phyloP scores from a whole-genome alignment of 2,888 invertebrate genomes.

The Amphipyra tragopoginis region DNA sequence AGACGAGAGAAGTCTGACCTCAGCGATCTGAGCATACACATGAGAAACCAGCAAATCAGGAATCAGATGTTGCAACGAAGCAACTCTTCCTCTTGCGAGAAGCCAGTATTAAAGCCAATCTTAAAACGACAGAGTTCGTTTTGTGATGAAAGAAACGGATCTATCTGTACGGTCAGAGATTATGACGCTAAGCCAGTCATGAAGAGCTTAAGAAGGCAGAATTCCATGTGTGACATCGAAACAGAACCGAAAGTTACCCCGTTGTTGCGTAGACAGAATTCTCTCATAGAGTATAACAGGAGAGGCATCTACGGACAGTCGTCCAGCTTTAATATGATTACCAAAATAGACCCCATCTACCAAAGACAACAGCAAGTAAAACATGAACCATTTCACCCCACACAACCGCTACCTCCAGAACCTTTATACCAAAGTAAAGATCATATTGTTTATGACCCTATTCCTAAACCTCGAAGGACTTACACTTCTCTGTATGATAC shows the following conservation, averaged over 20 bases:
- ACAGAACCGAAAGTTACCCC: conserved; percentile 90
- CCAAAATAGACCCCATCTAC: conserved; percentile 89
- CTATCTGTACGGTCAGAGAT: conserved; percentile 85
- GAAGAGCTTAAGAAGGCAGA: conserved; percentile 82
- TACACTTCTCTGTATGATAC: conserved; percentile 86
- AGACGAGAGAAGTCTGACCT: conserved; percentile 87
- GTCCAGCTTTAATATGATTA: conserved; percentile 88
- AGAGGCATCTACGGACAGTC: conserved; percentile 85
- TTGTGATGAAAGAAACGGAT: conserved; percentile 85
- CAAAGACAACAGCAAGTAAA: conserved; percentile 87
- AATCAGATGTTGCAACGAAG: conserved; percentile 87
- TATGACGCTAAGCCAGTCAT: conserved; percentile 84
- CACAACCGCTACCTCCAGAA: conserved; percentile 88
- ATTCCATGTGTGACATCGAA: conserved; percentile 89
- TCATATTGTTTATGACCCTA: conserved; percentile 85
- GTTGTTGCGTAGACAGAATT: conserved; percentile 87
- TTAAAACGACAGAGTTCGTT: conserved; percentile 88
- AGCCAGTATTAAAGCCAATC: conserved; percentile 84
- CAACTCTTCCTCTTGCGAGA: conserved; percentile 87
- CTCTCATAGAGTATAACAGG: conserved; percentile 87
- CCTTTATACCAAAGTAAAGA: conserved; percentile 88
- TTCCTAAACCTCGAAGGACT: conserved; percentile 87
- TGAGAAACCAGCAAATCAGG: conserved; percentile 83
- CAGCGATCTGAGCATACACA: conserved; percentile 81
- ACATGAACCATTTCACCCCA: conserved; percentile 87